Evolutionary conservation across 2,797 vertebrate species (phyloP), one percentile per base, ranked within the genome.

Genomic region (Dendrocincla tyrannina): DNA sequence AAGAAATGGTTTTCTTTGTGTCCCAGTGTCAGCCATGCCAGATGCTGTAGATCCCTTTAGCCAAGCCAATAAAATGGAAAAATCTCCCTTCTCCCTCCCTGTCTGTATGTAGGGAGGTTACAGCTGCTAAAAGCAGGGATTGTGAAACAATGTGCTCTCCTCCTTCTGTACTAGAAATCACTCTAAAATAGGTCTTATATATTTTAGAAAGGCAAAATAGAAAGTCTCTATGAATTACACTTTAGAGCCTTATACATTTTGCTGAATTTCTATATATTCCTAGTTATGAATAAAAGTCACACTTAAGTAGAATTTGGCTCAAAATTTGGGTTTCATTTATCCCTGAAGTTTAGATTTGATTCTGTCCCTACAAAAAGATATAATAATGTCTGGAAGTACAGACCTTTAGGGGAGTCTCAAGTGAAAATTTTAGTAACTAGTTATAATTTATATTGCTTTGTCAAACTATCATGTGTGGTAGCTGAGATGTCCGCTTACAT

Each of bases 71-170:
- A 62, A 94, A 80, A 74, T 55, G 35, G 23, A 78, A 84, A 88
- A 58, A 27, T 50, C 28, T 33, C 41, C 22, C 15, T 83, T 64
- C 32, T 84, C 41, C 39, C 17, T 74, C 69, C 20, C 20, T 53
- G 25, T 20, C 46, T 2, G 0, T 8, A 7, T 1, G 0, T 5
- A 22, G 59, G 63, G 33, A 88, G 30, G n/a, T 20, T 56, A 32
- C 37, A 68, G 63, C 58, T 88, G 27, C 79, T 55, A 55, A 85
- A 79, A 82, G 35, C 27, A 85, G 60, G 30, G 32, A 25, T 0
- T 35, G 62, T 67, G 80, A 49, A 69, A 58, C 16, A 56, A 47
- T 12, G 11, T 9, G 17, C 17, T 72, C 20, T 78, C 41, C 37
- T 68, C 17, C 18, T 79, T 87, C 63, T 7, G 0, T 47, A 32